phyloP scores from a whole-genome alignment of 2,797 vertebrate species.

The Urophycis tenuis region DNA sequence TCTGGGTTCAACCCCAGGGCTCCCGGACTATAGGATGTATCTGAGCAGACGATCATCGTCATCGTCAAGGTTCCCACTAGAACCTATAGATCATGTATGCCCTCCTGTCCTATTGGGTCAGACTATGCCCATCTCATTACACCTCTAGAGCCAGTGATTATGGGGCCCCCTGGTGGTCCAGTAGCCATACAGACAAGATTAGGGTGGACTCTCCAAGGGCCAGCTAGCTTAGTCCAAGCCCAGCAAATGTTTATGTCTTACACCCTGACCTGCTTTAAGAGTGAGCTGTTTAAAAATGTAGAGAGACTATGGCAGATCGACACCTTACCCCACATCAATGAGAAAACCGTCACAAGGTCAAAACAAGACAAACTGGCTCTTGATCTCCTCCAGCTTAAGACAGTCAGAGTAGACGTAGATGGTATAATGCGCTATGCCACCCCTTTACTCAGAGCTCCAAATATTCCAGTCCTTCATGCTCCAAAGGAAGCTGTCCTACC shows the following conservation, averaged over 20 bases:
- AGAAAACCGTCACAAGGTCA: conserved; percentile 11
- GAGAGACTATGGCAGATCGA: conserved; percentile 16
- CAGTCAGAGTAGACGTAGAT: conserved; percentile 9
- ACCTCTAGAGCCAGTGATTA: background rate
- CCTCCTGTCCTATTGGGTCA: conserved; percentile 13
- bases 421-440: conserved; percentile 9
- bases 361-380: conserved; percentile 10
- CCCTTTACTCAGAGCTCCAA: background rate
- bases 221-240: conserved; percentile 1
- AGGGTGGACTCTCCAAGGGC: conserved; percentile 10
- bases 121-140: conserved; percentile 14
- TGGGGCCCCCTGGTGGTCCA: conserved; percentile 13
- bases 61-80: conserved; percentile 4
- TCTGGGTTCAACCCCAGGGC: too few relatives aligned
- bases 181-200: conserved; percentile 11
- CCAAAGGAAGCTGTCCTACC: conserved; percentile 14
- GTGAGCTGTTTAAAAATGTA: conserved; percentile 10
- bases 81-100: conserved; percentile 4
- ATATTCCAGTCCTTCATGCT: background rate
- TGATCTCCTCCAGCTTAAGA: conserved; percentile 6
- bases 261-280: conserved; percentile 6
- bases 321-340: conserved; percentile 9
- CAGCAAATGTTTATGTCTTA: background rate
- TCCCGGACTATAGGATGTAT: too few relatives aligned
- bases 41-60: too few relatives aligned